Conservation (phyloP, 2,797 vertebrate genomes). For the Pristis pectinata region DNA sequence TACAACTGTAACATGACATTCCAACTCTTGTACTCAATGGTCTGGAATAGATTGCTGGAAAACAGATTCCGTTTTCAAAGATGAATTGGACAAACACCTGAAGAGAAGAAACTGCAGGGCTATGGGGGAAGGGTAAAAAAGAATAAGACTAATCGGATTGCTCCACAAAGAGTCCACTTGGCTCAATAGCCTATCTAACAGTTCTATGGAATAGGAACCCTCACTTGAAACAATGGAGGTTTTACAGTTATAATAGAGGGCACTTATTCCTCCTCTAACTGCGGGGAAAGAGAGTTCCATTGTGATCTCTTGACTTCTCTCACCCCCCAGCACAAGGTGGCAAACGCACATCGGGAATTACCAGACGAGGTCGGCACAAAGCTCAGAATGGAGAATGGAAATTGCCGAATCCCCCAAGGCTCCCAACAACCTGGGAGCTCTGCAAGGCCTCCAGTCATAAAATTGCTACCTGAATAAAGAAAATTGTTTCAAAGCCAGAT, state of each 20-base stretch:
- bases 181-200: no score
- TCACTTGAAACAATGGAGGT: neutral
- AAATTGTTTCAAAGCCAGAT: neutral
- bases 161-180: no score
- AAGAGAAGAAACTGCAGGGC: no score
- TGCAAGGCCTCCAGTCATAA: neutral
- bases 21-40: no score
- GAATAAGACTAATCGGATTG: no score
- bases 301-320: neutral
- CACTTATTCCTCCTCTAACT: neutral
- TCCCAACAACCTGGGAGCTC: neutral
- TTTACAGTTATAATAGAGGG: neutral
- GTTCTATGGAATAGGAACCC: neutral
- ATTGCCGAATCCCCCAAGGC: neutral
- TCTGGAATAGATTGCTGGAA: no score
- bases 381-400: neutral
- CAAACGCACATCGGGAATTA: neutral
- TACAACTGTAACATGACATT: no score
- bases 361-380: neutral
- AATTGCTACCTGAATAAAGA: neutral
- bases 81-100: no score
- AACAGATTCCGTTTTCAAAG: no score
- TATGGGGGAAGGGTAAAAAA: no score
- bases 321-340: neutral
- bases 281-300: neutral